phyloP scores from a whole-genome alignment of 2,888 invertebrate species.

The Caenorhabditis becei region DNA sequence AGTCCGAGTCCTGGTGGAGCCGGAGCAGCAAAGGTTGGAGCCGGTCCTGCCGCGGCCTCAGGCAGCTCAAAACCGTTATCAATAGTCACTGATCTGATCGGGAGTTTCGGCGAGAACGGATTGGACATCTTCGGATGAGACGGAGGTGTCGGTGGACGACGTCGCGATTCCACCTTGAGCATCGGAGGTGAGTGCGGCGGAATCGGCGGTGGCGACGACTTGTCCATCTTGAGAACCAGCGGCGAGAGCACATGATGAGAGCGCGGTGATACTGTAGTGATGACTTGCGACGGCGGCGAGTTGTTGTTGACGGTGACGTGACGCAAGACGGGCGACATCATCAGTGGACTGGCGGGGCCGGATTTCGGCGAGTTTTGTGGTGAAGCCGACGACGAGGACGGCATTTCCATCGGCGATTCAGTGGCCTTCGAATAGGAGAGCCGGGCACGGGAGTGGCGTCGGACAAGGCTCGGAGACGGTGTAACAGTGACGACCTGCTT shows the following conservation, averaged over 20 bases:
- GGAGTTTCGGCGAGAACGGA: conserved; percentile 54
- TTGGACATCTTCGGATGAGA: conserved; percentile 35
- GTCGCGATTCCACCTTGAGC: background rate
- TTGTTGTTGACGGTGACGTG: conserved; percentile 52
- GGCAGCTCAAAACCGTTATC: conserved; percentile 41
- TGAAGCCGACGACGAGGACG: background rate
- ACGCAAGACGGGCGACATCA: conserved; percentile 42
- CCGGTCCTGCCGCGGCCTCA: background rate
- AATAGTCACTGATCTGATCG: conserved; percentile 37
- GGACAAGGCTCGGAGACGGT: conserved; percentile 19
- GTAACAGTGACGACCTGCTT: conserved; percentile 49
- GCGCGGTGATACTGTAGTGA: too few relatives aligned
- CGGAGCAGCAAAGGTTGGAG: background rate
- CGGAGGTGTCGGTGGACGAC: conserved; percentile 56
- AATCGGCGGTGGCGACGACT: conserved; percentile 34
- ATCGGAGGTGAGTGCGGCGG: conserved; percentile 18
- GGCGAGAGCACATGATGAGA: conserved; percentile 29
- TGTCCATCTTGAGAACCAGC: conserved; percentile 22
- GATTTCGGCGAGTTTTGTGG: background rate
- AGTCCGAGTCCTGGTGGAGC: background rate
- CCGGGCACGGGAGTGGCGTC: conserved; percentile 34
- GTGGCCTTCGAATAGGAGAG: conserved; percentile 53
- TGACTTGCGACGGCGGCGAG: conserved; percentile 48
- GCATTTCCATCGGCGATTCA: conserved; percentile 43
- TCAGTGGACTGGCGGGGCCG: conserved; percentile 2